Conservation (phyloP, 2,888 invertebrate genomes). For the Leptinotarsa tumamoca region DNA sequence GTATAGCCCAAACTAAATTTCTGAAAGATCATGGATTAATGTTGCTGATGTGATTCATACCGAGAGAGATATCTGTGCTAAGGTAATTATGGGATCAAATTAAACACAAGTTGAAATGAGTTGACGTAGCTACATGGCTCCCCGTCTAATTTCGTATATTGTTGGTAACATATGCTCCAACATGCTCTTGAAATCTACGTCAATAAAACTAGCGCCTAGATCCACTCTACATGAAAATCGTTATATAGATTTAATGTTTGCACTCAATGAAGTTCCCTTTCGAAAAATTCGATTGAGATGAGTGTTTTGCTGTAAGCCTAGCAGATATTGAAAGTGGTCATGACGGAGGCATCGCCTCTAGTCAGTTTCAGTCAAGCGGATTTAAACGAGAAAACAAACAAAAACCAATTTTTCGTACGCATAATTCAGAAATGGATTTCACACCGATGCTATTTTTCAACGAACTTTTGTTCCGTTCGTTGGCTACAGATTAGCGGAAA, state of each 20-base stretch:
- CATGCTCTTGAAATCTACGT: slow-evolving; percentile 34
- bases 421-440: slow-evolving; percentile 11
- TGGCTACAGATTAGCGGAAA: not conserved
- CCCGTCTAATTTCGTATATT: slow-evolving; percentile 32
- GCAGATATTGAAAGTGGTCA: slow-evolving; percentile 13
- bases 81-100: slow-evolving; percentile 5
- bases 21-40: too few relatives aligned
- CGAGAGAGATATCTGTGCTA: not conserved
- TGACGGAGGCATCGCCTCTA: slow-evolving; percentile 6
- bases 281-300: slow-evolving; percentile 15
- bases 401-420: slow-evolving; percentile 14
- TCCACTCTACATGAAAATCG: slow-evolving; percentile 31
- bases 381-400: slow-evolving; percentile 12
- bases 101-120: slow-evolving; percentile 12
- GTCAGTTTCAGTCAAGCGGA: slow-evolving; percentile 15
- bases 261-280: slow-evolving; percentile 5
- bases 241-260: slow-evolving; percentile 26
- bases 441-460: slow-evolving; percentile 1
- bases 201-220: slow-evolving; percentile 32
- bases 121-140: slow-evolving; percentile 24
- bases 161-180: slow-evolving; percentile 37
- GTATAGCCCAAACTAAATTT: too few relatives aligned
- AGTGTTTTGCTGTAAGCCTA: slow-evolving; percentile 13
- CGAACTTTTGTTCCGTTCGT: not conserved
- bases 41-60: not conserved